phyloP scores from a whole-genome alignment of 2,888 invertebrate genomes.

The Megalurothrips usitatus region DNA sequence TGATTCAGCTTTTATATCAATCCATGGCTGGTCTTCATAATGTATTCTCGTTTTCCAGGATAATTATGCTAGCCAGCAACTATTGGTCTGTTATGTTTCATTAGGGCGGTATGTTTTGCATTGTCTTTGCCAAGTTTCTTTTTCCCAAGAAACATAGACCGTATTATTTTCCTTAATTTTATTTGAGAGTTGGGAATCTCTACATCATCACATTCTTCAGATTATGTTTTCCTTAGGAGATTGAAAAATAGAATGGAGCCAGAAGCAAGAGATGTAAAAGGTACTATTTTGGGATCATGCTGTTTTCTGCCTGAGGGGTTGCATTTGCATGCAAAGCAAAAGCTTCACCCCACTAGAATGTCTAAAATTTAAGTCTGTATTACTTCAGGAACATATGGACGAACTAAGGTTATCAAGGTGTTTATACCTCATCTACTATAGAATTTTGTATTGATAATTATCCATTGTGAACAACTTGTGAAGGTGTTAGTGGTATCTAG shows the following conservation, averaged over 20 bases:
- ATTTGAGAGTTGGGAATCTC: neutral
- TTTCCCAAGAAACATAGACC: neutral
- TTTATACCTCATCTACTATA: neutral
- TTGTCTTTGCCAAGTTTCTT: neutral
- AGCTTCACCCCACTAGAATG: neutral
- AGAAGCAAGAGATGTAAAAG: neutral
- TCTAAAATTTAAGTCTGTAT: neutral
- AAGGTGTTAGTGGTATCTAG: neutral
- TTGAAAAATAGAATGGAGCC: neutral
- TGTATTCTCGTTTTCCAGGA: too few relatives aligned
- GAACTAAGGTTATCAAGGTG: conserved; percentile 21
- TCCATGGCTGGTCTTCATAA: neutral
- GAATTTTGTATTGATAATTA: neutral
- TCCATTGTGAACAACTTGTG: neutral
- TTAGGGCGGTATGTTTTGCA: neutral
- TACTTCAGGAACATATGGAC: conserved; percentile 3
- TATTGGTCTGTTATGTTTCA: neutral
- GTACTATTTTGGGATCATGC: neutral
- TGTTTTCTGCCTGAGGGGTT: neutral
- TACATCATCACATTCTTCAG: neutral
- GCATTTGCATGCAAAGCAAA: neutral
- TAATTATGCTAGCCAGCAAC: neutral
- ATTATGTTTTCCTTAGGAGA: neutral
- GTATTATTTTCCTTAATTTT: neutral
- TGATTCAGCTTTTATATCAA: neutral